Evolutionary conservation across 2,113 vertebrate species (phyloP).

Genomic region (Phylloscopus whistleri): DNA sequence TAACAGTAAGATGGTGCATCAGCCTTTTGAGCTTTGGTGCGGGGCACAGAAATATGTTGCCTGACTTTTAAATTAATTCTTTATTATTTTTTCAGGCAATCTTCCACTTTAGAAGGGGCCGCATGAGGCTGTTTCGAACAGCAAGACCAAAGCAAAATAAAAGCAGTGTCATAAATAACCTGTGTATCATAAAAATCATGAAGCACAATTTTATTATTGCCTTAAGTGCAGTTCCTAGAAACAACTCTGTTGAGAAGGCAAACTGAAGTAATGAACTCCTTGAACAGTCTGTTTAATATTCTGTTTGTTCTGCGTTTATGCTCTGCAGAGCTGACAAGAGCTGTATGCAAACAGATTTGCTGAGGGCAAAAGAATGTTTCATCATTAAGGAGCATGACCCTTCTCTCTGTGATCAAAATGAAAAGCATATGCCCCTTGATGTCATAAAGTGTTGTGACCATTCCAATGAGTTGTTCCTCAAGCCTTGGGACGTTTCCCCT

Average conservation of each 20-base stretch:
- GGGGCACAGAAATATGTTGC: neutral
- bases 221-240: neutral
- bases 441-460: neutral
- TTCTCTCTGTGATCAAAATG: slow-evolving; percentile 4
- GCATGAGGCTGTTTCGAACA: slow-evolving; percentile 1
- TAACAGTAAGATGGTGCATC: neutral
- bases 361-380: slow-evolving; percentile 39
- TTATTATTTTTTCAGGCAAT: slow-evolving; percentile 23
- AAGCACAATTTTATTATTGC: slow-evolving; percentile 5
- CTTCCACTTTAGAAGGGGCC: neutral
- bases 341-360: slow-evolving; percentile 43
- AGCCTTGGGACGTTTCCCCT: neutral
- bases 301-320: neutral
- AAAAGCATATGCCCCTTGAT: neutral
- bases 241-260: slow-evolving; percentile 6
- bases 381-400: slow-evolving; percentile 21
- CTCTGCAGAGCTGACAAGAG: neutral
- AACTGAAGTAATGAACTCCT: neutral
- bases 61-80: slow-evolving; percentile 44
- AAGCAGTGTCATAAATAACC: neutral
- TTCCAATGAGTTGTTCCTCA: neutral
- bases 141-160: neutral
- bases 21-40: neutral
- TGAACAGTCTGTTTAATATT: slow-evolving; percentile 51
- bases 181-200: neutral